Conservation (phyloP, 2,797 vertebrate species). For the Chaetodon trifasciatus region DNA sequence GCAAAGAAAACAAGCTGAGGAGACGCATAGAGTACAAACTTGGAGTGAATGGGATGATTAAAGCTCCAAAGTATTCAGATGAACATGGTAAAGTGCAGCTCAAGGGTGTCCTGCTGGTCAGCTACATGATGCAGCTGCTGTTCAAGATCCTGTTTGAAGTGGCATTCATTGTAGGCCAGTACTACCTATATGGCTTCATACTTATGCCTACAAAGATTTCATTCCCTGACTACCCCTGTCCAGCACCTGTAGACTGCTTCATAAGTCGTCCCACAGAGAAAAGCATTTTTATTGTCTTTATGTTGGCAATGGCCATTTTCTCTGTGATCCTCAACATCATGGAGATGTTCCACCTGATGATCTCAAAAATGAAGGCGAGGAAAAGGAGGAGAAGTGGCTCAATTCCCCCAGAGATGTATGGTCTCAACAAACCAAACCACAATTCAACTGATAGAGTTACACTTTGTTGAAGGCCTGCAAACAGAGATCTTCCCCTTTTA, state of each 20-base stretch:
- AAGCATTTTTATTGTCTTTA: conserved; percentile 92
- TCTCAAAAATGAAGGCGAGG: conserved; percentile 34
- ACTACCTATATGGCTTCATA: conserved; percentile 91
- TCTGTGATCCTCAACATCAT: conserved; percentile 91
- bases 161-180: conserved; percentile 91
- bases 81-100: conserved; percentile 86
- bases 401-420: neutral
- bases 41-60: conserved; percentile 68
- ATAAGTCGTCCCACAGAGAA: conserved; percentile 94
- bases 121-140: conserved; percentile 90
- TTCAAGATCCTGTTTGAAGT: conserved; percentile 91
- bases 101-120: conserved; percentile 89
- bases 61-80: conserved; percentile 81
- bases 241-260: conserved; percentile 88
- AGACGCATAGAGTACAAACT: conserved; percentile 78
- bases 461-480: conserved; percentile 24
- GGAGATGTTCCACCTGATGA: conserved; percentile 90
- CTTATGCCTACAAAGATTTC: conserved; percentile 84
- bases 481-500: neutral
- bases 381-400: conserved; percentile 32
- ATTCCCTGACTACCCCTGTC: conserved; percentile 88
- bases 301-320: conserved; percentile 88
- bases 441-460: neutral
- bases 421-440: neutral
- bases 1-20: conserved; percentile 89